Evolutionary conservation across 1,140 invertebrate species (phyloP).

Genomic region (Lepidurus apus): DNA sequence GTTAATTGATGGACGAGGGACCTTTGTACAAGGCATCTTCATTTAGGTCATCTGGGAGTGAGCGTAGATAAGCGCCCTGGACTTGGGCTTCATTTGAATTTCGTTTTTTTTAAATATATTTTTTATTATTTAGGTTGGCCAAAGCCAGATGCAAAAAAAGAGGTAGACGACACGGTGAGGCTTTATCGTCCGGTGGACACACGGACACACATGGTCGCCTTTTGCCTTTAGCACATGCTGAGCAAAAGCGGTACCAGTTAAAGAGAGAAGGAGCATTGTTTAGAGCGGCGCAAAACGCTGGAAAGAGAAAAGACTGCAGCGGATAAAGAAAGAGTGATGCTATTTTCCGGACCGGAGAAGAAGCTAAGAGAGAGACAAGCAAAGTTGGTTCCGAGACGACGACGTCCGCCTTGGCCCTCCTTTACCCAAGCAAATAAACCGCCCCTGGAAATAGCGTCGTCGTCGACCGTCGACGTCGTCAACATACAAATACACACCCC

Average conservation of each 20-base stretch:
- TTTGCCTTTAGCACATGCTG: neutral
- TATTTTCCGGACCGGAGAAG: constrained; percentile 21
- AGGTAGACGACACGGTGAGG: neutral
- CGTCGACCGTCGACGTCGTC: constrained; percentile 16
- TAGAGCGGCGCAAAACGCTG: neutral
- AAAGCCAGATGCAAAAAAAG: neutral
- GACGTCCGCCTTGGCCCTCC: constrained; percentile 16
- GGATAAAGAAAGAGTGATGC: constrained; percentile 15
- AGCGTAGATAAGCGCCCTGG: too few species aligned
- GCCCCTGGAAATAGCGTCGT: constrained; percentile 20
- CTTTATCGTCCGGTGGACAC: neutral
- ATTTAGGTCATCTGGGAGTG: too few species aligned
- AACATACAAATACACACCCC: constrained; percentile 21
- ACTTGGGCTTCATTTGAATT: too few species aligned
- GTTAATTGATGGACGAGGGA: neutral
- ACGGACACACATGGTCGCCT: constrained; percentile 12
- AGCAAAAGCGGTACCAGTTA: neutral
- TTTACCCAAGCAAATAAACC: constrained; percentile 18
- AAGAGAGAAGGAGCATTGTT: constrained; percentile 2
- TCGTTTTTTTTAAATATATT: too few species aligned
- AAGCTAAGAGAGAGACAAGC: constrained; percentile 1
- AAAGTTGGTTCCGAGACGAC: constrained; percentile 9
- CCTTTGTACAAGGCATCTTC: too few species aligned
- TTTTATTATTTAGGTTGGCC: neutral
- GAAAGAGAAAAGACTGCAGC: neutral